Percentiles rank a stretch among this genome's conserved stretches.
These are phyloP conservation scores for Battus philenor DNA, from an alignment of 1,140 invertebrate species.

Conservation along the genomic window DNA sequence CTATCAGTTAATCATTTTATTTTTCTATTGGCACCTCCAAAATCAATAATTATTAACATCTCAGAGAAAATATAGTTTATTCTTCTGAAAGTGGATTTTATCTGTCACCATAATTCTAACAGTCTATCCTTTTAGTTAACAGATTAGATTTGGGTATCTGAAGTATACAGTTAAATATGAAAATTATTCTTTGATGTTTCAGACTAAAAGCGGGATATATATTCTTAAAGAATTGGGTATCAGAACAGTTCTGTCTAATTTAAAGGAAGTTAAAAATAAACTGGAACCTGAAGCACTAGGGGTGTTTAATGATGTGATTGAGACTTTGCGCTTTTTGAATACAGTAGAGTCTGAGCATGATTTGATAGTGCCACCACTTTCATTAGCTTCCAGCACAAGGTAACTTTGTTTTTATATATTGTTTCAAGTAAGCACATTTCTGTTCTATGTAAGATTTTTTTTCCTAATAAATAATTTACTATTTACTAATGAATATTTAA, in stretches of 20 bases:
- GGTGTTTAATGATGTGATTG: conserved; percentile 46
- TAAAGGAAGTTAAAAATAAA: conserved; percentile 42
- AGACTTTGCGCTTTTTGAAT: conserved; percentile 52
- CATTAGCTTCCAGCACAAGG: conserved; percentile 37
- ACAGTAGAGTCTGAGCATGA: conserved; percentile 51
- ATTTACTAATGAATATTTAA: too few species aligned
- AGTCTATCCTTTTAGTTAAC: background rate
- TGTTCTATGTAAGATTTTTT: background rate
- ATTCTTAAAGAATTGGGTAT: conserved; percentile 53
- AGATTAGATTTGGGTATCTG: background rate
- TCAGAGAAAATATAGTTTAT: too few species aligned
- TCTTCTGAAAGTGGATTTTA: too few species aligned
- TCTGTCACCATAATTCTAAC: background rate
- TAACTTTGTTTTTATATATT: background rate
- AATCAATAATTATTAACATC: too few species aligned
- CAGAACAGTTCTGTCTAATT: conserved; percentile 29
- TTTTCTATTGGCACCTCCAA: too few species aligned
- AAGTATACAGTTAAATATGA: background rate
- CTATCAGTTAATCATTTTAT: too few species aligned
- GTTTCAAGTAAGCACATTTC: conserved; percentile 7
- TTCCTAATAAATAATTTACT: too few species aligned
- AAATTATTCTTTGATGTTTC: conserved; percentile 24
- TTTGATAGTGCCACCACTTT: conserved; percentile 42
- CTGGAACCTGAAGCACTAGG: conserved; percentile 37
- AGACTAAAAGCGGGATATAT: conserved; percentile 60